A percentile compares a stretch with the other conserved stretches of the same genome.
These are phyloP conservation scores for Orthonevra nobilis DNA, from an alignment of 2,888 invertebrate genomes.

Conservation along the genomic window DNA sequence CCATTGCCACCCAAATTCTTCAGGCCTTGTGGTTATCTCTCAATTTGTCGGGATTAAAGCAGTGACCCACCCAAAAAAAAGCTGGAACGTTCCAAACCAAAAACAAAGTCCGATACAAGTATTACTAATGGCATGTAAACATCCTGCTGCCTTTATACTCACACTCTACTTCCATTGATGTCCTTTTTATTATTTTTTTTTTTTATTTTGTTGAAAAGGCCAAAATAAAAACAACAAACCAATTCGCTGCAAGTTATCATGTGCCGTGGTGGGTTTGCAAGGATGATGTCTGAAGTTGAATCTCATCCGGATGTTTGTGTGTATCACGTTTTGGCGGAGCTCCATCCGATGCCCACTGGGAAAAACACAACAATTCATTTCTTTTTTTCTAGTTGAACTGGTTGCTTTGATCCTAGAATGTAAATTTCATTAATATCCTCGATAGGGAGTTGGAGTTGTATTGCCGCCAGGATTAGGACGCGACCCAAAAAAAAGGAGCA, in stretches of 20 bases:
- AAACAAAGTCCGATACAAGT: not conserved
- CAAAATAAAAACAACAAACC: not conserved
- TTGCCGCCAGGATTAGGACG: not conserved
- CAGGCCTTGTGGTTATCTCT: conserved; percentile 28
- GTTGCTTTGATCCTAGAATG: not conserved
- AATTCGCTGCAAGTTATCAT: too few relatives aligned
- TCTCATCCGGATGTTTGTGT: not conserved
- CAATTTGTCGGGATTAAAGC: conserved; percentile 28
- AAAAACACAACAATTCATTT: not conserved
- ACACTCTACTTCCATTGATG: not conserved
- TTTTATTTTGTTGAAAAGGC: too few relatives aligned
- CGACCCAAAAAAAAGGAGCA: conserved; percentile 10
- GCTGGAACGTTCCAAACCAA: too few relatives aligned
- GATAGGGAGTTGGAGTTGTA: conserved; percentile 3
- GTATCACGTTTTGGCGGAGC: not conserved
- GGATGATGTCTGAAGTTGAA: conserved; percentile 7
- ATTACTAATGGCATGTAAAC: not conserved
- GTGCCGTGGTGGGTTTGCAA: too few relatives aligned
- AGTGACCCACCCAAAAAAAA: too few relatives aligned
- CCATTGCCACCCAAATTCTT: not conserved
- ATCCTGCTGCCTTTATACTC: not conserved
- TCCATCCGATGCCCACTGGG: not conserved
- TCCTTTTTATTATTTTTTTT: too few relatives aligned
- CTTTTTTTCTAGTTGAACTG: too few relatives aligned
- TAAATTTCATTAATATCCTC: conserved; percentile 25